Conservation (phyloP, 30 jellyfish, hydroid and myxozoan species). For the Rhopilema esculentum region DNA sequence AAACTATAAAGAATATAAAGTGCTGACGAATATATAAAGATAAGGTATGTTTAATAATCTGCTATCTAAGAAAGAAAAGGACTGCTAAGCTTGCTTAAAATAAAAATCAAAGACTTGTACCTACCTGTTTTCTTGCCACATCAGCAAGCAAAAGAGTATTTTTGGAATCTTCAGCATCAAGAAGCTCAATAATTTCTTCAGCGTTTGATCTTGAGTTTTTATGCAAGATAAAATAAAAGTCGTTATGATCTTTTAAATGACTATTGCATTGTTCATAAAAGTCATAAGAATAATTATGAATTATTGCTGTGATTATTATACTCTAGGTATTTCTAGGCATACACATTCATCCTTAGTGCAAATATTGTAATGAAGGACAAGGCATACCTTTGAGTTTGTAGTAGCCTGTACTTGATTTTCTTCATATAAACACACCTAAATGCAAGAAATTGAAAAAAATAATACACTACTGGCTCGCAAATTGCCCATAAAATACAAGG, state of each 20-base stretch:
- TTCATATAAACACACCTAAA: constrained; percentile 39
- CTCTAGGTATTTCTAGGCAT: not conserved
- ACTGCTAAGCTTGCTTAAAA: too few relatives aligned
- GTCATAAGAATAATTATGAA: not conserved
- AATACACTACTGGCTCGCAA: not conserved
- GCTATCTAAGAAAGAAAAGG: too few relatives aligned
- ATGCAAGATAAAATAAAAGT: not conserved
- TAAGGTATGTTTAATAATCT: too few relatives aligned
- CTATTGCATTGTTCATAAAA: too few relatives aligned
- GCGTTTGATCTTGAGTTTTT: not conserved
- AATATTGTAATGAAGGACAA: too few relatives aligned
- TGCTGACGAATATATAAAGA: too few relatives aligned
- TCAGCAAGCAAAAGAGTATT: constrained; percentile 71
- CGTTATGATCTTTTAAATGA: too few relatives aligned
- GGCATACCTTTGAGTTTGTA: constrained; percentile 11
- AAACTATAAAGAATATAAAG: too few relatives aligned
- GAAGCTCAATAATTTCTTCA: constrained; percentile 10
- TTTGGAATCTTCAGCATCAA: constrained; percentile 64
- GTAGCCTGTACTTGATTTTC: constrained; percentile 26
- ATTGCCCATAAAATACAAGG: too few relatives aligned
- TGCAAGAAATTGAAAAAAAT: not conserved
- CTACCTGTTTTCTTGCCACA: constrained; percentile 85
- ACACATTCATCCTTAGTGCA: too few relatives aligned
- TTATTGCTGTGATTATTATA: not conserved
- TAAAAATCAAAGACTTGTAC: not conserved